Evolutionary conservation across 2,113 vertebrate genomes (phyloP).

Genomic region (Gadus chalcogrammus): DNA sequence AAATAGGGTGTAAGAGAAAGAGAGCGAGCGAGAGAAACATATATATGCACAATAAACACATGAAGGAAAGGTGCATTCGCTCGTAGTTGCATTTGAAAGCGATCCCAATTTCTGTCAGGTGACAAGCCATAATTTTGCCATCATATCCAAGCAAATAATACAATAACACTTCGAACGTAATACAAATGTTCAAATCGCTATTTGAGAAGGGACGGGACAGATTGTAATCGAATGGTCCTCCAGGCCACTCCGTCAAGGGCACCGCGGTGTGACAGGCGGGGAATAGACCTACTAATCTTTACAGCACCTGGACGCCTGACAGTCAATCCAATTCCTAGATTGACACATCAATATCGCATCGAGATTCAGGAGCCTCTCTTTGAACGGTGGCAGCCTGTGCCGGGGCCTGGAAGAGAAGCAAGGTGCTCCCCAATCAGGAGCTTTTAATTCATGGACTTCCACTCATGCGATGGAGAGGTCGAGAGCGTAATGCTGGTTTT

Average conservation of each 20-base stretch:
- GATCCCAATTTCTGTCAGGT: too few relatives aligned
- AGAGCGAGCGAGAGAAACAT: not conserved
- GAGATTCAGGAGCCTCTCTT: slow-evolving; percentile 50
- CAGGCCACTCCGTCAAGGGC: slow-evolving; percentile 58
- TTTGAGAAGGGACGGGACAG: too few relatives aligned
- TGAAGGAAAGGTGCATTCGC: too few relatives aligned
- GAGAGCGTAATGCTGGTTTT: too few relatives aligned
- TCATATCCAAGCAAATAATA: too few relatives aligned
- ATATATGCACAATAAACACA: not conserved
- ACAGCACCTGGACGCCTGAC: slow-evolving; percentile 60
- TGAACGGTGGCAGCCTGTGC: slow-evolving; percentile 21
- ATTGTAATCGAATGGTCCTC: slow-evolving; percentile 31
- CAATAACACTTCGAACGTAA: too few relatives aligned
- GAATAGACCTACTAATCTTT: slow-evolving; percentile 65
- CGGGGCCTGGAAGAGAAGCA: slow-evolving; percentile 14
- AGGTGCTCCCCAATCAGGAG: not conserved
- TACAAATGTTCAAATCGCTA: too few relatives aligned
- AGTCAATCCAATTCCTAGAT: slow-evolving; percentile 60
- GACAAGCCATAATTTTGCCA: too few relatives aligned
- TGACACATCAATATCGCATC: slow-evolving; percentile 64
- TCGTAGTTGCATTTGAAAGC: too few relatives aligned
- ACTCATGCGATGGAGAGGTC: too few relatives aligned
- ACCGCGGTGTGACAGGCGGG: slow-evolving; percentile 43
- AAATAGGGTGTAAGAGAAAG: not conserved
- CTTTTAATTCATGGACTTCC: not conserved